phyloP scores from a whole-genome alignment of 2,113 vertebrate genomes.

The Scatophagus argus region DNA sequence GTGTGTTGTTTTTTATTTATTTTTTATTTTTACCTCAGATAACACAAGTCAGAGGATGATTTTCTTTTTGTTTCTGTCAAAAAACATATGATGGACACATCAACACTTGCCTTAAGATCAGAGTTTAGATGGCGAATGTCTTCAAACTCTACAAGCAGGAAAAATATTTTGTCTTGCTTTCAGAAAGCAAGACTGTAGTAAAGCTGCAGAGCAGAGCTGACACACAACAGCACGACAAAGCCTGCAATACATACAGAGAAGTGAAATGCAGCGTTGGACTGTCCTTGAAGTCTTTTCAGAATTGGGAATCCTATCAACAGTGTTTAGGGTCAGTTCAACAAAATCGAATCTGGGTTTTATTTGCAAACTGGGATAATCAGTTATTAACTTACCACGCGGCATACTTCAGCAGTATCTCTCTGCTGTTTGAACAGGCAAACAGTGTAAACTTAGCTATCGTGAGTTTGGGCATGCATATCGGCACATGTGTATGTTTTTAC shows the following conservation, averaged over 20 bases:
- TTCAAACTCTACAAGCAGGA: background rate
- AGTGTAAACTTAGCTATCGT: no score
- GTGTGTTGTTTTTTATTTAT: no score
- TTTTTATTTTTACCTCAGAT: background rate
- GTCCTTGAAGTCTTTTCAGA: no score
- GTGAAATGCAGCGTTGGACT: no score
- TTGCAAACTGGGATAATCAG: background rate
- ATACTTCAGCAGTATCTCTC: background rate
- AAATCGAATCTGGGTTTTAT: no score
- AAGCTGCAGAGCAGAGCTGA: no score
- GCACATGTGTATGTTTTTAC: background rate
- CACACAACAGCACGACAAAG: no score
- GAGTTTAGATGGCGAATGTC: background rate
- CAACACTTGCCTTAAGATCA: background rate
- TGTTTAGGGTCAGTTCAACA: no score
- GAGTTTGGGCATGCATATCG: background rate
- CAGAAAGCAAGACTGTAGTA: background rate
- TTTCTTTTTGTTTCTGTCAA: background rate
- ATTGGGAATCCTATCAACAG: no score
- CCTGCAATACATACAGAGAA: no score
- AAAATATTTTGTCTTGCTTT: background rate
- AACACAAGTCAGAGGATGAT: background rate
- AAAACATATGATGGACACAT: background rate
- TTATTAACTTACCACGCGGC: background rate
- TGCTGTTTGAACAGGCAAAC: background rate